Evolutionary conservation across 2,113 vertebrate genomes (phyloP).

Genomic region (Andinoacara biseriatus): DNA sequence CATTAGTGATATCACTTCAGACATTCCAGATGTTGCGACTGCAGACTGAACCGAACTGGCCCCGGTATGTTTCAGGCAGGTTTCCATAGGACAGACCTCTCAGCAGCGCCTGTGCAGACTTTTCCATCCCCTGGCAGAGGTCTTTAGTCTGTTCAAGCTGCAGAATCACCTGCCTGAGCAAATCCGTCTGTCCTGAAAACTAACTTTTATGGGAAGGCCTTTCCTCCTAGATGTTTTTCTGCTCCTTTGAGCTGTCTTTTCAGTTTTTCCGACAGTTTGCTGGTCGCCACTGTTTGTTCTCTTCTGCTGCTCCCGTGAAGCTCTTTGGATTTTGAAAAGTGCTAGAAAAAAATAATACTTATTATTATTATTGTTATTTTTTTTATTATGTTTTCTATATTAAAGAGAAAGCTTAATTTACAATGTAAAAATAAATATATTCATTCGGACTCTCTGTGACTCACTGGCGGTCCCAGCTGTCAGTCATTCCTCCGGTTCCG

Average conservation of each 20-base stretch:
- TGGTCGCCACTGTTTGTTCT: not conserved
- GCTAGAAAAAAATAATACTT: not conserved
- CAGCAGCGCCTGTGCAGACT: not conserved
- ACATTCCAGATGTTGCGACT: not conserved
- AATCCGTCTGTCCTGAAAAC: too few relatives aligned
- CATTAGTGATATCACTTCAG: not conserved
- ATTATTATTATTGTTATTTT: not conserved
- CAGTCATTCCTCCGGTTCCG: conserved; percentile 45
- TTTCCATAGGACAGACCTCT: not conserved
- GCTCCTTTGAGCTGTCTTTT: not conserved
- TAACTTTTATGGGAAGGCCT: too few relatives aligned
- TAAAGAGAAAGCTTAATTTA: too few relatives aligned
- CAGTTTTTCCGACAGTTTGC: not conserved
- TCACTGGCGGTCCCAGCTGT: conserved; percentile 46
- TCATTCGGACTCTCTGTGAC: too few relatives aligned
- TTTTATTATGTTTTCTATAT: too few relatives aligned
- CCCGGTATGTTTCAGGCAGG: not conserved
- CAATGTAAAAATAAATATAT: too few relatives aligned
- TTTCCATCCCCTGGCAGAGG: not conserved
- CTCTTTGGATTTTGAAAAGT: not conserved
- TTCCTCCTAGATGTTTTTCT: not conserved
- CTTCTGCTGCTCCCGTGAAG: not conserved
- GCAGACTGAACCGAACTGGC: not conserved
- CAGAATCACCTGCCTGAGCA: too few relatives aligned
- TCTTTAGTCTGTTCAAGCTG: not conserved